These are phyloP conservation scores for Cichlasoma orientale DNA, from an alignment of 2,797 vertebrate genomes.

Conservation along the genomic window DNA sequence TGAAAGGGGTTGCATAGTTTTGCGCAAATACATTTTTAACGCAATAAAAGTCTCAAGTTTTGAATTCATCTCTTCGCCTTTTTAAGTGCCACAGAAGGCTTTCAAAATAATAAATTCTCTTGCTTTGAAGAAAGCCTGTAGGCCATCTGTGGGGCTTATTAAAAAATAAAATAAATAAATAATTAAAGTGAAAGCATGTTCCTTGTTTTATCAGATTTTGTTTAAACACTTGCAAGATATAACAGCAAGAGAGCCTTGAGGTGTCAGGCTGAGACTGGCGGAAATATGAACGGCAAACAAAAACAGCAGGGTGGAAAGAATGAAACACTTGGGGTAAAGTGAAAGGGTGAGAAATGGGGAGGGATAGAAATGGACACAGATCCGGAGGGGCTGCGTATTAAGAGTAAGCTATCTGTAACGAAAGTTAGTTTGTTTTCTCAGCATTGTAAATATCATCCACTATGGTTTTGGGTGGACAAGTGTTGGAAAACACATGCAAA, in stretches of 20 bases:
- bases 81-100: constrained; percentile 10
- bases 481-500: not conserved
- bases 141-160: constrained; percentile 54
- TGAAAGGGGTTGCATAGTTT: not conserved
- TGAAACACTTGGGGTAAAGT: constrained; percentile 55
- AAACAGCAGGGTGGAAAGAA: constrained; percentile 53
- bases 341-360: constrained; percentile 31
- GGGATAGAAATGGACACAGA: constrained; percentile 31
- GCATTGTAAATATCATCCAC: not conserved
- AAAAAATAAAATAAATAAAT: not conserved
- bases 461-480: not conserved
- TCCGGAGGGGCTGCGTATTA: not conserved
- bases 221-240: constrained; percentile 30
- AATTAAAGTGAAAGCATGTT: constrained; percentile 7
- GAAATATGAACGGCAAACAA: constrained; percentile 38
- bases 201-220: constrained; percentile 46
- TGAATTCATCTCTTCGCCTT: not conserved
- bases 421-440: not conserved
- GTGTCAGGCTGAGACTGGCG: constrained; percentile 44
- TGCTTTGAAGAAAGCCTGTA: constrained; percentile 42
- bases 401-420: not conserved
- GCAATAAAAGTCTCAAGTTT: not conserved
- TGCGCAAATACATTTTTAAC: not conserved
- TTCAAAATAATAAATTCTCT: constrained; percentile 21
- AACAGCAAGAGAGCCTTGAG: constrained; percentile 41